A percentile compares a stretch with the other conserved stretches of the same genome.
These are phyloP conservation scores for Caenorhabditis becei DNA, from an alignment of 2,888 invertebrate genomes.

Conservation along the genomic window DNA sequence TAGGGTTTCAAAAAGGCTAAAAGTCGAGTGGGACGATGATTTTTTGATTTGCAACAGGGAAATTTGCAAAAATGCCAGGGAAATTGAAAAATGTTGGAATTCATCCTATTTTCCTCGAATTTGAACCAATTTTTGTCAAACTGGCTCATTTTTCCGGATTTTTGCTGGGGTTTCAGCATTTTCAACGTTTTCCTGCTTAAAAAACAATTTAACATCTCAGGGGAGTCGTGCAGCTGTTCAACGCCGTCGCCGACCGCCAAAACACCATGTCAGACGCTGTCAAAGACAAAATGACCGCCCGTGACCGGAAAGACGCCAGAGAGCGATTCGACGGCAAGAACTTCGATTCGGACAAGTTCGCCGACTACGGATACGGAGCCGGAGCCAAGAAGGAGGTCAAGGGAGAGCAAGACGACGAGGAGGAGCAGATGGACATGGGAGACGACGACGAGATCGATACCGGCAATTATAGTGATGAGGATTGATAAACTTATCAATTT, in stretches of 20 bases:
- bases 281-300: conserved; percentile 60
- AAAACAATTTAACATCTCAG: no score
- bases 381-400: conserved; percentile 38
- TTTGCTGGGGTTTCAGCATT: no score
- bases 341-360: conserved; percentile 56
- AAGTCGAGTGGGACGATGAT: conserved; percentile 9
- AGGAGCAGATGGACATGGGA: conserved; percentile 38
- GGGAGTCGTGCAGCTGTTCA: conserved; percentile 80
- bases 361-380: conserved; percentile 43
- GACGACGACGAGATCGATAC: conserved; percentile 42
- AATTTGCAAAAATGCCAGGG: no score
- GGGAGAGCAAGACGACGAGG: conserved; percentile 40
- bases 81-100: no score
- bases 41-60: no score
- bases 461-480: conserved; percentile 46
- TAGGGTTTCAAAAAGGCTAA: neutral
- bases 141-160: no score
- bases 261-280: conserved; percentile 64
- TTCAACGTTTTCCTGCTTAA: no score
- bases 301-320: conserved; percentile 44
- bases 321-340: conserved; percentile 53
- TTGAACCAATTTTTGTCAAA: no score
- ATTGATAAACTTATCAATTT: conserved; percentile 13
- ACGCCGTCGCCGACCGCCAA: conserved; percentile 79
- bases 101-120: no score